Conservation (phyloP, 2,797 vertebrate species). For the Hippopotamyrus pictus region DNA sequence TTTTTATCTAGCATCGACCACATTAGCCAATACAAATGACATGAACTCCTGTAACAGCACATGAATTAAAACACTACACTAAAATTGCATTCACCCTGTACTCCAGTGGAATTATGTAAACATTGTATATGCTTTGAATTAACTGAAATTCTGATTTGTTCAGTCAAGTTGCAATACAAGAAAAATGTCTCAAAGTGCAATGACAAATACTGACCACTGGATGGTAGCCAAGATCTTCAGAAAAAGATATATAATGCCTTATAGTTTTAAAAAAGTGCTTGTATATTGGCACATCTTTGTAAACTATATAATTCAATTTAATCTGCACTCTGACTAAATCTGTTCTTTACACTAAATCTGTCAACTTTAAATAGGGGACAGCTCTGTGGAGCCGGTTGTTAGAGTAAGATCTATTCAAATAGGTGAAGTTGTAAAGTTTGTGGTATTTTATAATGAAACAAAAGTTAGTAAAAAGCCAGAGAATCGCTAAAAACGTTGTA, state of each 20-base stretch:
- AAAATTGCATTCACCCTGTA: background rate
- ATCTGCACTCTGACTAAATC: background rate
- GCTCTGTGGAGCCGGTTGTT: background rate
- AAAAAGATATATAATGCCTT: background rate
- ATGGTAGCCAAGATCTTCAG: slow-evolving; percentile 36
- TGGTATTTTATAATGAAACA: background rate
- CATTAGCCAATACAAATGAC: background rate
- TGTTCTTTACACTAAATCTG: background rate
- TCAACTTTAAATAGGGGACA: background rate
- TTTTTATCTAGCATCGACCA: background rate
- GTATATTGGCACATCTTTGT: background rate
- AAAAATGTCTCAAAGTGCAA: slow-evolving; percentile 19
- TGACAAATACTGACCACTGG: slow-evolving; percentile 32
- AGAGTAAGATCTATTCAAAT: background rate
- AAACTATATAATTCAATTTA: background rate
- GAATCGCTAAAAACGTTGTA: background rate
- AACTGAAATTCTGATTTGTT: background rate
- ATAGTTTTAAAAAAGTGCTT: background rate
- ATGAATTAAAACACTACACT: background rate
- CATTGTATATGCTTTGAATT: background rate
- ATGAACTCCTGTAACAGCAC: background rate
- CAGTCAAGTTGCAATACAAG: background rate
- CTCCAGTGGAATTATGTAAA: background rate
- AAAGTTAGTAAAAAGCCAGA: background rate
- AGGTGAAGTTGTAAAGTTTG: background rate